These are phyloP conservation scores for Psococerastis gibbosa DNA, from an alignment of 2,888 invertebrate species.

Conservation along the genomic window DNA sequence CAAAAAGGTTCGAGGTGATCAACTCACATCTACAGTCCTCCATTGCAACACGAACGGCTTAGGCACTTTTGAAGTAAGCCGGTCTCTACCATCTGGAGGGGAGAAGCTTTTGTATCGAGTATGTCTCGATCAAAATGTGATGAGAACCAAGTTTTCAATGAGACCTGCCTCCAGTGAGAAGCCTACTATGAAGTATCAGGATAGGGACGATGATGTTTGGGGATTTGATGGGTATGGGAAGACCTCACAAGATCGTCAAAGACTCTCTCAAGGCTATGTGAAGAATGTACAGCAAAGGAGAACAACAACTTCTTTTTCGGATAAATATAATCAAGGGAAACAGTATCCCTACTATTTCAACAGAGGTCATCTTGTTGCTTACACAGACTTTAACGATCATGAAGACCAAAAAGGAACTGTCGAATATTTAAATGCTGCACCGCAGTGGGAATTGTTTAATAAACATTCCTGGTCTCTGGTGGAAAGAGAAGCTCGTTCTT, in stretches of 20 bases:
- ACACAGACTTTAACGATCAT: slow-evolving; percentile 1
- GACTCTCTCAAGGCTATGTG: not conserved
- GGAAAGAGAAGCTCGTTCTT: not conserved
- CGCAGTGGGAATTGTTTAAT: slow-evolving; percentile 1
- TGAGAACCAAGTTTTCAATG: slow-evolving; percentile 1
- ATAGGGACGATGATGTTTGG: slow-evolving; percentile 1
- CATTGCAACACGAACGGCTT: not conserved
- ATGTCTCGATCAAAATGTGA: not conserved
- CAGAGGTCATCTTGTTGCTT: slow-evolving; percentile 7
- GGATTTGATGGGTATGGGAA: slow-evolving; percentile 5
- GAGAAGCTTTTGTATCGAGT: not conserved
- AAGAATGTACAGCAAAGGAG: not conserved
- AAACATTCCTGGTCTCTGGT: not conserved
- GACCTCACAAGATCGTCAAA: not conserved
- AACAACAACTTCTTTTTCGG: not conserved
- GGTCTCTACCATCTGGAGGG: not conserved
- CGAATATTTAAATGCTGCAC: slow-evolving; percentile 2
- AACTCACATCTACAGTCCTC: not conserved
- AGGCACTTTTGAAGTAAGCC: not conserved
- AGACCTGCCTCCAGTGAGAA: not conserved
- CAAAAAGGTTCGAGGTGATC: not conserved
- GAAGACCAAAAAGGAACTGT: slow-evolving; percentile 4
- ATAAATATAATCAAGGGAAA: not conserved
- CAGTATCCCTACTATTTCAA: slow-evolving; percentile 4
- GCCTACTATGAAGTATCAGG: not conserved